Conservation (phyloP, 2,888 invertebrate species). For the Ophion costatus region DNA sequence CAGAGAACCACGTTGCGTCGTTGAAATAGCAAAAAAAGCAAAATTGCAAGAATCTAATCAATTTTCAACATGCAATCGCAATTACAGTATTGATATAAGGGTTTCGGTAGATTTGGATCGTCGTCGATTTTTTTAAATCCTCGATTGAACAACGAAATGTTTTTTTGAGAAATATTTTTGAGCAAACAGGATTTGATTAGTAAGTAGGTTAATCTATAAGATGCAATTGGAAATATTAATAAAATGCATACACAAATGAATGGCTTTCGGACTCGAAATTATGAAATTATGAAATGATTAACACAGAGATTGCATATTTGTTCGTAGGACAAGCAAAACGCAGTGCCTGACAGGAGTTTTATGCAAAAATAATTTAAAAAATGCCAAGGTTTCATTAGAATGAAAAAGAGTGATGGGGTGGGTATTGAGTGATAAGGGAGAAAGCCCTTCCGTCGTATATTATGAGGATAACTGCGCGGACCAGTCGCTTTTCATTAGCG, state of each 20-base stretch:
- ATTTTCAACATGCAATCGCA: no score
- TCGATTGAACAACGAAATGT: no score
- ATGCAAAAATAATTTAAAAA: background rate
- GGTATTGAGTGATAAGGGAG: background rate
- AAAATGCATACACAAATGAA: no score
- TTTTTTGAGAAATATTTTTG: background rate
- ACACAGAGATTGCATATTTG: background rate
- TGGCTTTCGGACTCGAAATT: background rate
- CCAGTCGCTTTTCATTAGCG: slow-evolving; percentile 40
- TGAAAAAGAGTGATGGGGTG: background rate
- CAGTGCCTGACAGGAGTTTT: background rate
- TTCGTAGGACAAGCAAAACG: background rate
- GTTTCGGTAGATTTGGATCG: no score
- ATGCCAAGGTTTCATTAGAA: background rate
- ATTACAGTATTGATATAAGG: no score
- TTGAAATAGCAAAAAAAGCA: no score
- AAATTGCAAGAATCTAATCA: no score
- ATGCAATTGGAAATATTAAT: no score
- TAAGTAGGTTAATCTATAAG: background rate
- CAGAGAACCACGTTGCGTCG: no score
- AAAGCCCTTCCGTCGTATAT: background rate
- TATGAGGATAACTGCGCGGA: slow-evolving; percentile 31
- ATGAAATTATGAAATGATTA: no score
- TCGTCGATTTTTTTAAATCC: no score
- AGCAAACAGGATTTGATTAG: background rate